Percentiles rank a stretch among this genome's conserved stretches.
Conservation (phyloP, 2,888 invertebrate species). For the Griposia aprilina region DNA sequence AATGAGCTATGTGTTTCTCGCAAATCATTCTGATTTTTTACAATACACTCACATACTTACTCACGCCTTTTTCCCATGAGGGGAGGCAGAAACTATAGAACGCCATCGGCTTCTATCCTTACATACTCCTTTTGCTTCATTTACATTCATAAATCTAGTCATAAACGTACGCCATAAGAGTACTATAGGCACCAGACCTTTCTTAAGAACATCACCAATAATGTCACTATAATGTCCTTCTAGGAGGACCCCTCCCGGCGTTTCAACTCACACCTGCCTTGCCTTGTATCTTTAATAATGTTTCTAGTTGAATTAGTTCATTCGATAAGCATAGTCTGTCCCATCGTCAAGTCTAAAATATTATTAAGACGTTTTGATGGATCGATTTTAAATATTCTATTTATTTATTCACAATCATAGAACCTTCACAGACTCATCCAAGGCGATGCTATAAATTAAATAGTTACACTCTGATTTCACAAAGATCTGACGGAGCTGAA, state of each 20-base stretch:
- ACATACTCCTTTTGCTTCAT: background rate
- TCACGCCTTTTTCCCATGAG: no score
- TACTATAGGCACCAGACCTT: background rate
- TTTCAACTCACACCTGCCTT: background rate
- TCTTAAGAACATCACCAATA: no score
- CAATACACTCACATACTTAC: no score
- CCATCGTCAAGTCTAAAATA: background rate
- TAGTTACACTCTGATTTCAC: background rate
- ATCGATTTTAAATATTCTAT: background rate
- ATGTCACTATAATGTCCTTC: no score
- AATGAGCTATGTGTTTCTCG: background rate
- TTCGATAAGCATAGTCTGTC: background rate
- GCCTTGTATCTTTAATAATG: background rate
- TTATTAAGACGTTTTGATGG: background rate
- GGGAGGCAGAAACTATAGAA: no score
- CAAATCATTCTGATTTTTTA: background rate
- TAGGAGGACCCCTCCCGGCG: no score
- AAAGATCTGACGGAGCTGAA: background rate
- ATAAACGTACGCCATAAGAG: no score
- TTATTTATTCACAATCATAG: background rate
- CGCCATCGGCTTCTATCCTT: no score
- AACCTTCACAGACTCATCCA: background rate
- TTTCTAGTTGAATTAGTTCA: background rate
- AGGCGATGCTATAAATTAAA: background rate
- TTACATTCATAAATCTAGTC: background rate